Evolutionary conservation across 2,888 invertebrate genomes (phyloP), one percentile per base, ranked within the genome.

Genomic region (Tortrix viridana): DNA sequence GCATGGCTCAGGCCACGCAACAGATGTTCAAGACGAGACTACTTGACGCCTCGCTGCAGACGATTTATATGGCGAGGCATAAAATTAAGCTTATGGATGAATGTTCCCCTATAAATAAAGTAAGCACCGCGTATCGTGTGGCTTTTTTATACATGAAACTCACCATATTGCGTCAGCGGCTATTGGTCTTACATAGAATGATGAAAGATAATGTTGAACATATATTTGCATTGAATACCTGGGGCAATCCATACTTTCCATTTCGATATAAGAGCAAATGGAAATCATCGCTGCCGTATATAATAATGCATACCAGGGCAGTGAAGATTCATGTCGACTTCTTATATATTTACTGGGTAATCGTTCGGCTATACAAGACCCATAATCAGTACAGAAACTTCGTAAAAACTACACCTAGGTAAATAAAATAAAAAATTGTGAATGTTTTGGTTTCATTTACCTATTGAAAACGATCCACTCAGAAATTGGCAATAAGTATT

Each of bases 241-340:
- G 12, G 14, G 0, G 2, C 5, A 14, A 0, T 14, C 0, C 0
- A 12, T 12, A 38, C 1, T 3, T 14, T 1, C 1, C 0, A 0
- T 38, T 0, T 1, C 38, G 38, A n/a, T 14, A 5, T 5, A 5
- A 4, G 12, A 38, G 5, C 5, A 1, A 3, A 0, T 38, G 38
- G 41, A n/a, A n/a, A 5, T 16, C 41, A 6, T 3, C n/a, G 1
- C 1, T 1, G 5, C 1, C 4, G 0, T 5, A n/a, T 5, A 5
- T 41, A 3, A 6, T 41, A 6, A 2, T 41, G 14, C 41, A 41
- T 16, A 1, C 5, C 5, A n/a, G 16, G 41, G 14, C 16, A 41
- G 6, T 16, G n/a, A 41, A 14, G 14, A 0, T 16, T n/a, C 41
- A 41, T 6, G 16, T 16, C 6, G 41, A 41, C 16, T 41, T 41